Conservation (phyloP, 2,888 invertebrate species). For the Hydroisotoma schaefferi region DNA sequence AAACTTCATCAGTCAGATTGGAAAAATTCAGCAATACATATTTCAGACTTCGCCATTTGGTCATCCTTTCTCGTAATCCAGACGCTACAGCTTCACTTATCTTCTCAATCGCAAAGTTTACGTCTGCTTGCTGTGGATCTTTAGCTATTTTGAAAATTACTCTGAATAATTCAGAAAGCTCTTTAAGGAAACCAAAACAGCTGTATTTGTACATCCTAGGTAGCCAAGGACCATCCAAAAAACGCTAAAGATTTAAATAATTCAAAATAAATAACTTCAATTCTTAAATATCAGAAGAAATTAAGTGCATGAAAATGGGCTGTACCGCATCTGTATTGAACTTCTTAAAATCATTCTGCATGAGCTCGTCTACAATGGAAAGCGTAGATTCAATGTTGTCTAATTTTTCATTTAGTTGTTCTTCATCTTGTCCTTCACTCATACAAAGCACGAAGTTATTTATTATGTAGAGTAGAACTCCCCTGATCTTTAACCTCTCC, state of each 20-base stretch:
- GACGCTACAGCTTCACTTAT: not conserved
- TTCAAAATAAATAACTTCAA: not conserved
- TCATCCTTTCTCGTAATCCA: not conserved
- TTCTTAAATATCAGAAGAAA: not conserved
- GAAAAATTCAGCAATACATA: constrained; percentile 20
- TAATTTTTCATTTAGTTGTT: not conserved
- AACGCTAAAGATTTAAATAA: constrained; percentile 30
- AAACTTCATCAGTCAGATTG: constrained; percentile 24
- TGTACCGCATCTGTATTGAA: not conserved
- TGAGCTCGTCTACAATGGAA: not conserved
- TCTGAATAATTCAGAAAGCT: constrained; percentile 22
- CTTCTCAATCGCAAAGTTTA: not conserved
- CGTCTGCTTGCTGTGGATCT: constrained; percentile 6
- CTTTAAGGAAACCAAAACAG: constrained; percentile 15
- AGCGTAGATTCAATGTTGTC: not conserved
- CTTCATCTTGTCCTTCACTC: not conserved
- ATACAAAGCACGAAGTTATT: constrained; percentile 23
- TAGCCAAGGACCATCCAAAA: constrained; percentile 37
- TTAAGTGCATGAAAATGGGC: not conserved
- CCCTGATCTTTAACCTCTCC: constrained; percentile 27
- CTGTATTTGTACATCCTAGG: constrained; percentile 19
- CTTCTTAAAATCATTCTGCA: not conserved
- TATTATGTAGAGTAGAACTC: constrained; percentile 7
- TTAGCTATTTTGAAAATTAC: constrained; percentile 16
- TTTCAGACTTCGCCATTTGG: constrained; percentile 1